Evolutionary conservation across 2,113 vertebrate species (phyloP).

Genomic region (Mormyrus lacerda): DNA sequence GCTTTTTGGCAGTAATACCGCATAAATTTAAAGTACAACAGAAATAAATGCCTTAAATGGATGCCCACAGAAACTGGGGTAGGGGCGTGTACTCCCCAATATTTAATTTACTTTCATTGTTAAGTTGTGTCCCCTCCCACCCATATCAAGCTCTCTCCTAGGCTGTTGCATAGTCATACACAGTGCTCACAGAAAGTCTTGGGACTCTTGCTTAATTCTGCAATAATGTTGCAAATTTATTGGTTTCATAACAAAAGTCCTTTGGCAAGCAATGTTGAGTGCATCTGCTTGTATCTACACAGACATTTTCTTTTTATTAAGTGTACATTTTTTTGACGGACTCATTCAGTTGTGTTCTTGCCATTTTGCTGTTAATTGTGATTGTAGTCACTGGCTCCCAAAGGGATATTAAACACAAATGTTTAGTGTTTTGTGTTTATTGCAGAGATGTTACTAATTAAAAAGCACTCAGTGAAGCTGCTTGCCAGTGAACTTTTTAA

Average conservation of each 20-base stretch:
- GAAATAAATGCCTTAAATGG: not conserved
- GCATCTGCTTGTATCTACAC: not conserved
- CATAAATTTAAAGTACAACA: not conserved
- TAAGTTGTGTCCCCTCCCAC: not conserved
- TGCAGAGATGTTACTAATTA: too few species aligned
- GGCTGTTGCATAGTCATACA: not conserved
- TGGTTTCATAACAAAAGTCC: not conserved
- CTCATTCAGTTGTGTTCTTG: not conserved
- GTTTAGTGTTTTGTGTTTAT: not conserved
- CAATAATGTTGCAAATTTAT: not conserved
- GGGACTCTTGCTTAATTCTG: too few species aligned
- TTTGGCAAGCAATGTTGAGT: not conserved
- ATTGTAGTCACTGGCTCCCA: not conserved
- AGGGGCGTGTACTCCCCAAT: not conserved
- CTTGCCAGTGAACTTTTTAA: too few species aligned
- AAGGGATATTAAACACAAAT: not conserved
- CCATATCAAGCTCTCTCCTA: not conserved
- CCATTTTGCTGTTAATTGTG: not conserved
- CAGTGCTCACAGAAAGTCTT: not conserved
- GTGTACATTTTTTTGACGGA: not conserved
- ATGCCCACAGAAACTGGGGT: not conserved
- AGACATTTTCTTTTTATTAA: not conserved
- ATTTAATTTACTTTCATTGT: not conserved
- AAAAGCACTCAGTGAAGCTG: too few species aligned
- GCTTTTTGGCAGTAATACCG: not conserved